Evolutionary conservation across 2,888 invertebrate species (phyloP).

Genomic region (Ashinkailepas kermadecensis): DNA sequence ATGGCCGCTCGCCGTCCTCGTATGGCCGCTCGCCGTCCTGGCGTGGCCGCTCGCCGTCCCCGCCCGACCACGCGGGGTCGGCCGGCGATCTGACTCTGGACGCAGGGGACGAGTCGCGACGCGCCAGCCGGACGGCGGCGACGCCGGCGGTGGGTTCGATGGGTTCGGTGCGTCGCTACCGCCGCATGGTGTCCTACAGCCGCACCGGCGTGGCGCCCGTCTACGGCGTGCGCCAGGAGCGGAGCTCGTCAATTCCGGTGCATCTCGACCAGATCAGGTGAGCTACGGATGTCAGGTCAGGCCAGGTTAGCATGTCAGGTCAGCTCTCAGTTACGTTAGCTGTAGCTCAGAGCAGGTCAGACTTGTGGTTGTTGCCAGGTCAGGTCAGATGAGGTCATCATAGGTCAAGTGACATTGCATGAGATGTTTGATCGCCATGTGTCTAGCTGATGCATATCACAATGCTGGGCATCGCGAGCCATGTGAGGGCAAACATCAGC

Average conservation of each 20-base stretch:
- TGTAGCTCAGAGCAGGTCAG: not conserved
- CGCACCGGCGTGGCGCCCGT: not conserved
- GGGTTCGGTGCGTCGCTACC: not conserved
- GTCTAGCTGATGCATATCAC: too few relatives aligned
- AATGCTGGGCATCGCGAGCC: too few relatives aligned
- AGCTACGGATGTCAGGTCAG: not conserved
- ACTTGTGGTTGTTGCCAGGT: not conserved
- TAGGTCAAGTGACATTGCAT: too few relatives aligned
- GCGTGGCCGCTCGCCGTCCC: not conserved
- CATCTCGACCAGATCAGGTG: constrained; percentile 15
- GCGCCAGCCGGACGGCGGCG: too few relatives aligned
- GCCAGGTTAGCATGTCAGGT: not conserved
- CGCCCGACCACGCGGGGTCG: not conserved
- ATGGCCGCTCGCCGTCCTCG: too few relatives aligned
- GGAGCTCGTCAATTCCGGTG: not conserved
- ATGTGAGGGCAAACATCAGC: too few relatives aligned
- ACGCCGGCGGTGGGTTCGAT: too few relatives aligned
- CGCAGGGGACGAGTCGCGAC: too few relatives aligned
- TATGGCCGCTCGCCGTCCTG: too few relatives aligned
- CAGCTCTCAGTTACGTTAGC: not conserved
- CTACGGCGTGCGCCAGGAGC: not conserved
- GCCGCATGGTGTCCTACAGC: constrained; percentile 14
- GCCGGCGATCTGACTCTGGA: not conserved
- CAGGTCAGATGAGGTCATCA: not conserved
- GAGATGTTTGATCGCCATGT: too few relatives aligned